phyloP scores from a whole-genome alignment of 64 coral and sea anemone species.

The Dendronephthya gigantea region DNA sequence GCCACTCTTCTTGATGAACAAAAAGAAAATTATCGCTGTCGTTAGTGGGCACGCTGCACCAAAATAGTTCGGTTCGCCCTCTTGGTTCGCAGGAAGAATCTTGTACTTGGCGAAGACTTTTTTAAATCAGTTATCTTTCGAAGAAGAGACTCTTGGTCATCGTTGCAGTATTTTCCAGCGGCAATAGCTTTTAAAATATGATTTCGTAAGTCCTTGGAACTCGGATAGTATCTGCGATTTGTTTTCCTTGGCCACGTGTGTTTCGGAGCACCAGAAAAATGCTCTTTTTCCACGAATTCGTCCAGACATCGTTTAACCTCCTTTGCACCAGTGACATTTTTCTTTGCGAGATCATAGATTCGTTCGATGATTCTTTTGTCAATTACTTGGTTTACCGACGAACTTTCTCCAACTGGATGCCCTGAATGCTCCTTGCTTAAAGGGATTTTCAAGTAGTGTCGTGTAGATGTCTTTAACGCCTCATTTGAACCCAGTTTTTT shows the following conservation, averaged over 20 bases:
- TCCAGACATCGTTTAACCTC: slow-evolving; percentile 23
- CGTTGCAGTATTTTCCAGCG: not conserved
- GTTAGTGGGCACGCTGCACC: not conserved
- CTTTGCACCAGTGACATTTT: not conserved
- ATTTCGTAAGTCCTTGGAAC: slow-evolving; percentile 32
- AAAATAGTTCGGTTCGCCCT: not conserved
- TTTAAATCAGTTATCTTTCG: slow-evolving; percentile 25
- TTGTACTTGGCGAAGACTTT: not conserved
- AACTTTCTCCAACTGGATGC: slow-evolving; percentile 27
- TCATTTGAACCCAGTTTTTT: not conserved
- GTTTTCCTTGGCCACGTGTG: not conserved
- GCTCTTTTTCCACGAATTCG: slow-evolving; percentile 21
- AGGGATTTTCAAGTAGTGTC: slow-evolving; percentile 22
- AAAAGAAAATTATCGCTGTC: slow-evolving; percentile 13
- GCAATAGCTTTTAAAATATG: slow-evolving; percentile 34
- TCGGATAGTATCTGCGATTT: slow-evolving; percentile 39
- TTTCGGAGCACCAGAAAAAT: not conserved
- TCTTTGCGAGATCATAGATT: no score
- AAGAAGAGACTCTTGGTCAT: slow-evolving; percentile 31
- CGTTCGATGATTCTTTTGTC: slow-evolving; percentile 25
- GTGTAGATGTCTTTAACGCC: not conserved
- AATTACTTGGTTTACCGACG: slow-evolving; percentile 19
- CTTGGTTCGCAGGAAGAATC: slow-evolving; percentile 37
- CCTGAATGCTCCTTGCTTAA: not conserved
- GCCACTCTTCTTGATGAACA: slow-evolving; percentile 10